Evolutionary conservation across 2,113 vertebrate genomes (phyloP).

Genomic region (Mobula hypostoma): DNA sequence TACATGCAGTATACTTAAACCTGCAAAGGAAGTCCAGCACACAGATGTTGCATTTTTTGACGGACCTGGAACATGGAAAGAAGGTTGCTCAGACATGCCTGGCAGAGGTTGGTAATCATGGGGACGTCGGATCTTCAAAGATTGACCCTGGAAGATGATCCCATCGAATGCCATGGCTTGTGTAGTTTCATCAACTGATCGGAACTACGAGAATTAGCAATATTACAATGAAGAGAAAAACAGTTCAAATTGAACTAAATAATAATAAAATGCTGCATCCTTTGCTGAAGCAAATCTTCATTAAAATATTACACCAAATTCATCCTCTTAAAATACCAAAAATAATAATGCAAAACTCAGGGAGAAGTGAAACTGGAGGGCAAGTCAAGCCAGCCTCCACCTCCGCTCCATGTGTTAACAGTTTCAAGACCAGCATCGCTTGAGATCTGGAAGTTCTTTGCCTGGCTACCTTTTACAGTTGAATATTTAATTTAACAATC

Average conservation of each 20-base stretch:
- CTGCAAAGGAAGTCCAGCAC: conserved; percentile 38
- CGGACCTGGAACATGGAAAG: conserved; percentile 62
- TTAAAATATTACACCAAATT: not conserved
- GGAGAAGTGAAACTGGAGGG: not conserved
- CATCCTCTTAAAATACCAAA: not conserved
- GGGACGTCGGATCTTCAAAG: conserved; percentile 61
- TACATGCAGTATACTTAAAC: conserved; percentile 38
- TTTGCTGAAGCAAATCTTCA: not conserved
- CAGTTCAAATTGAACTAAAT: not conserved
- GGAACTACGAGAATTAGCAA: conserved; percentile 49
- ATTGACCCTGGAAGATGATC: conserved; percentile 65
- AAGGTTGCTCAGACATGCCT: conserved; percentile 61
- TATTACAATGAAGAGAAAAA: not conserved
- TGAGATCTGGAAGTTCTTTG: not conserved
- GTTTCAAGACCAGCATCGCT: not conserved
- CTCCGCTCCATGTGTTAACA: not conserved
- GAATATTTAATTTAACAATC: not conserved
- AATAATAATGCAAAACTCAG: not conserved
- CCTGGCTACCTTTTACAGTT: not conserved
- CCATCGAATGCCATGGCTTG: conserved; percentile 67
- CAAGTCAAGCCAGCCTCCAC: not conserved
- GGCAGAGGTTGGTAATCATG: conserved; percentile 66
- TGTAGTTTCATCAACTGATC: conserved; percentile 64
- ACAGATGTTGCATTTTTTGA: conserved; percentile 37
- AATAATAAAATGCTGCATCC: not conserved